Evolutionary conservation across 1,140 invertebrate species (phyloP).

Genomic region (Heliconius hermathena): DNA sequence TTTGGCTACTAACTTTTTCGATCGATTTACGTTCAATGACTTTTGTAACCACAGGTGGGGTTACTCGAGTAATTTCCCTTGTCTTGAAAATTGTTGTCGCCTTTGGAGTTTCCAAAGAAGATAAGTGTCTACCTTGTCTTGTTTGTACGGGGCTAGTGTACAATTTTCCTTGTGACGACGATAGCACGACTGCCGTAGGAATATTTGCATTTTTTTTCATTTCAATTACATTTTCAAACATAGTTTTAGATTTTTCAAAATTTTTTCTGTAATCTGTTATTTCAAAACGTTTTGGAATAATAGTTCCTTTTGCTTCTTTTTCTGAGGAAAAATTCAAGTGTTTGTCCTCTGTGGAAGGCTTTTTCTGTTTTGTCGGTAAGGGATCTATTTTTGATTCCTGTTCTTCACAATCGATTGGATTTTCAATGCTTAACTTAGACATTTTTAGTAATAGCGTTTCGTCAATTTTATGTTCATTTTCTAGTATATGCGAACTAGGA

Average conservation of each 20-base stretch:
- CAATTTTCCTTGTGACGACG: not conserved
- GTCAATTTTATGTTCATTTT: slow-evolving; percentile 3
- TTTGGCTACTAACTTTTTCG: not conserved
- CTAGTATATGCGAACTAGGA: not conserved
- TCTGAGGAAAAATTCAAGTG: not conserved
- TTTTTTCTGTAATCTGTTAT: not conserved
- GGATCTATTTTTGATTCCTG: not conserved
- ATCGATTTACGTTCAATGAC: slow-evolving; percentile 12
- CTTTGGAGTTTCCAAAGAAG: not conserved
- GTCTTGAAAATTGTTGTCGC: not conserved
- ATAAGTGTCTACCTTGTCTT: not conserved
- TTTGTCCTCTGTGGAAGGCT: not conserved
- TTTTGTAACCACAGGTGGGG: slow-evolving; percentile 4
- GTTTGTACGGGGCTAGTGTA: not conserved
- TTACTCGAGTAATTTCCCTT: not conserved
- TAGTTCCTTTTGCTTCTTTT: not conserved
- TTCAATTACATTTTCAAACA: slow-evolving; percentile 9
- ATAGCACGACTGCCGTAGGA: not conserved
- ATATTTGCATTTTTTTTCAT: slow-evolving; percentile 9
- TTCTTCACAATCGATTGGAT: not conserved
- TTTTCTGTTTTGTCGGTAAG: not conserved
- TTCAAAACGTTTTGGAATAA: not conserved
- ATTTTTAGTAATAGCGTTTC: not conserved
- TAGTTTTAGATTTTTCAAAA: not conserved
- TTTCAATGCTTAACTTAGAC: slow-evolving; percentile 3